Percentiles rank a stretch among this genome's conserved stretches.
These are phyloP conservation scores for Psylliodes chrysocephalus DNA, from an alignment of 2,888 invertebrate genomes.

Conservation along the genomic window DNA sequence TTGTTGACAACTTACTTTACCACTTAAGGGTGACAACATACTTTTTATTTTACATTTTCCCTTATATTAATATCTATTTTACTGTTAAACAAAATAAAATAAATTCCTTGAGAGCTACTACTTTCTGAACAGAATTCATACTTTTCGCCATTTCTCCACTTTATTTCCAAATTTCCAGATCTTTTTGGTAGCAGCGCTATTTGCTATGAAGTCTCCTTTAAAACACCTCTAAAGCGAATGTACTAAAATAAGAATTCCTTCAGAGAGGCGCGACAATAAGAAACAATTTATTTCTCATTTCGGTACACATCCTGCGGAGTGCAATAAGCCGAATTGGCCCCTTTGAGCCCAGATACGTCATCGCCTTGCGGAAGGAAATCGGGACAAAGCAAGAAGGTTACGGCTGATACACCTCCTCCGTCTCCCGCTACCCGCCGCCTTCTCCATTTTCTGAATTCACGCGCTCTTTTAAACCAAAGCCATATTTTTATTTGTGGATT, in stretches of 20 bases:
- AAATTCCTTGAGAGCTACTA: too few species aligned
- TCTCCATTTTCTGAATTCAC: conserved; percentile 41
- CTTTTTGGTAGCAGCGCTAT: too few species aligned
- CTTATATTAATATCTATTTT: too few species aligned
- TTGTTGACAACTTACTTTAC: too few species aligned
- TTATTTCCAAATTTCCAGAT: too few species aligned
- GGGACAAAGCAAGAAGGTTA: conserved; percentile 34
- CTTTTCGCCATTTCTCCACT: too few species aligned
- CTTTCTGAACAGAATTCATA: too few species aligned
- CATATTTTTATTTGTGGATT: conserved; percentile 60
- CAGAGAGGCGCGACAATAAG: conserved; percentile 10
- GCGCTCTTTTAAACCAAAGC: conserved; percentile 54
- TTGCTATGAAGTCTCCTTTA: too few species aligned
- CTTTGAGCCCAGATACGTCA: conserved; percentile 31
- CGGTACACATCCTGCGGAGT: conserved; percentile 19
- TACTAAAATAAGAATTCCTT: neutral
- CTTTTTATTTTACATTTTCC: too few species aligned
- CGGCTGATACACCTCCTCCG: conserved; percentile 22
- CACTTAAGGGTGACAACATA: too few species aligned
- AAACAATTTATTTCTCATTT: conserved; percentile 32
- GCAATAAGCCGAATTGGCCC: conserved; percentile 33
- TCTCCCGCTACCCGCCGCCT: conserved; percentile 23
- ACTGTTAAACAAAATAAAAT: too few species aligned
- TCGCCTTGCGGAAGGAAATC: conserved; percentile 30
- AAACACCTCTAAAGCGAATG: too few species aligned